A percentile compares a stretch with the other conserved stretches of the same genome.
phyloP scores from a whole-genome alignment of 2,888 invertebrate genomes.

The Litoditis marina region DNA sequence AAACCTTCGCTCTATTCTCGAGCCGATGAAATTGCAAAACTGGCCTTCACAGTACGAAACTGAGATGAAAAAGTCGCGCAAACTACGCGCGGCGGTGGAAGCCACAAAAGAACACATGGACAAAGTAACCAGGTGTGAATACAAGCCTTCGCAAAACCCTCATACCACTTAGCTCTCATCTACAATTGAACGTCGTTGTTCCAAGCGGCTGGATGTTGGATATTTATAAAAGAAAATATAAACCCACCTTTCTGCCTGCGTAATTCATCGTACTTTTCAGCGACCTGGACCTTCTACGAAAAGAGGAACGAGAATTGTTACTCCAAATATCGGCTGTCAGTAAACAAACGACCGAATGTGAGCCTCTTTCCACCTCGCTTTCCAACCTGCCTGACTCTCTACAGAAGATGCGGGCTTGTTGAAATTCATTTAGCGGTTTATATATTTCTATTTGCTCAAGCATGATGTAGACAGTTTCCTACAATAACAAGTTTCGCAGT shows the following conservation, averaged over 20 bases:
- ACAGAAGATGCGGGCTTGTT: neutral
- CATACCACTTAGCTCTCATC: too few relatives aligned
- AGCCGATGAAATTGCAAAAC: constrained; percentile 33
- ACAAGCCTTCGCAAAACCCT: too few relatives aligned
- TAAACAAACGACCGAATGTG: constrained; percentile 14
- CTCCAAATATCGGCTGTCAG: constrained; percentile 20
- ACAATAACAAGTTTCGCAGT: too few relatives aligned
- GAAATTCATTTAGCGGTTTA: neutral
- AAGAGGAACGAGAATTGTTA: constrained; percentile 24
- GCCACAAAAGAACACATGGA: constrained; percentile 37
- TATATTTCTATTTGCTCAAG: neutral
- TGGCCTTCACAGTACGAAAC: constrained; percentile 40
- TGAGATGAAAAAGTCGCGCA: constrained; percentile 37
- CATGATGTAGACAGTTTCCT: too few relatives aligned
- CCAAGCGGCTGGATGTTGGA: too few relatives aligned
- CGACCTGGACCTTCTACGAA: constrained; percentile 24
- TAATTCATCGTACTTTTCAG: constrained; percentile 19
- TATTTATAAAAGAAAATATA: too few relatives aligned
- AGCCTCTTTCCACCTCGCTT: neutral
- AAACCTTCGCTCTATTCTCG: constrained; percentile 34
- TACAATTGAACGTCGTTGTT: too few relatives aligned
- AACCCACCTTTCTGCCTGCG: too few relatives aligned
- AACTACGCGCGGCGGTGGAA: constrained; percentile 38
- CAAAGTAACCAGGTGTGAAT: constrained; percentile 30
- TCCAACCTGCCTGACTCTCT: neutral